Base-by-base conservation (phyloP, 2,888 invertebrate genomes). In the Bombylius discolor region DNA sequence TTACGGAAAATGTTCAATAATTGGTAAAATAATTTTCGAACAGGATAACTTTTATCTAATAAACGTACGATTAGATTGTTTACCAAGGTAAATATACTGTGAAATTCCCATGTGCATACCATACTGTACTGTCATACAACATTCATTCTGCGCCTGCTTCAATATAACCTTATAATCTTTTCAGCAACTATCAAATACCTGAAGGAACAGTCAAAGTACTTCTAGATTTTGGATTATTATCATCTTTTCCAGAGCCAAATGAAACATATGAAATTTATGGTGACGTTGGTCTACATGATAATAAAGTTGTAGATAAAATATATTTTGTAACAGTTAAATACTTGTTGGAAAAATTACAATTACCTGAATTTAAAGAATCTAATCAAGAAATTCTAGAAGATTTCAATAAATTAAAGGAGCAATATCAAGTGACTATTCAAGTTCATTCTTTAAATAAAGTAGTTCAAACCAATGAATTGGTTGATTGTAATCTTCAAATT, bases 1-100 rank as follows among this genome's bases (percentile, higher is more conserved):
- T 52, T 68, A 64, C 59, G 71, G 71, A 12, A 67, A 67, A 47
- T 70, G 71, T 55, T 59, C 68, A 14, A 54, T 71, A n/a, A 66
- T 71, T 56, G 71, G 71, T n/a, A 66, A 66, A 36, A 50, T 70
- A 11, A 42, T 54, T 36, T 56, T 53, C 39, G 58, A 63, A 2
- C 60, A 65, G 23, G 58, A 59, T 45, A 61, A 60, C 31, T 23
- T 60, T 50, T 57, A 52, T 8, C 48, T 70, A 49, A 67, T 70
- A 58, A 70, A 67, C 62, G 64, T 72, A n/a, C 62, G 62, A 23
- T 49, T 70, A 12, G 65, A 63, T 2, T 63, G 61, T 54, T 58
- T 70, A 11, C 62, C 68, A 13, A 58, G 56, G 70, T 72, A 58
- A 63, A 64, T 60, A 14, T 5, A 0, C 5, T 31, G 4, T 9